phyloP scores from a whole-genome alignment of 2,888 invertebrate species.

The Drosophila sordidapex region DNA sequence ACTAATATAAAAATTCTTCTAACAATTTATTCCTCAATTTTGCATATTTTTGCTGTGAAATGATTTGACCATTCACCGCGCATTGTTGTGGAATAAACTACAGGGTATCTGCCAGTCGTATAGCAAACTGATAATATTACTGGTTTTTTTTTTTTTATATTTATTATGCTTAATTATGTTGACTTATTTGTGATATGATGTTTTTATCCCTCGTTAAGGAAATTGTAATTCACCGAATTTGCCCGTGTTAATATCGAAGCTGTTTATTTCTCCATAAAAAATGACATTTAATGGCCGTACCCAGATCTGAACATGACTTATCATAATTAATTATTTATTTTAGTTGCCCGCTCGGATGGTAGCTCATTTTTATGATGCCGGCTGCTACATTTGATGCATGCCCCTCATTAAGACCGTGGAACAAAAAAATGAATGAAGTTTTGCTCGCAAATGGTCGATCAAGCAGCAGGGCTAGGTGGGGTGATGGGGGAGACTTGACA shows the following conservation, averaged over 20 bases:
- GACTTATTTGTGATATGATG: slow-evolving; percentile 4
- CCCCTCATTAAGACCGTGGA: slow-evolving; percentile 58
- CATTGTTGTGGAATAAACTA: neutral
- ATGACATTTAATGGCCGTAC: slow-evolving; percentile 22
- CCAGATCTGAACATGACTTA: slow-evolving; percentile 53
- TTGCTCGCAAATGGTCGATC: slow-evolving; percentile 48
- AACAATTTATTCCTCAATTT: neutral
- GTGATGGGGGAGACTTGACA: slow-evolving; percentile 18
- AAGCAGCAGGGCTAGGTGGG: neutral
- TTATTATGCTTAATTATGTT: slow-evolving; percentile 3
- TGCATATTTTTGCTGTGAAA: neutral
- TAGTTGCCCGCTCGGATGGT: slow-evolving; percentile 41
- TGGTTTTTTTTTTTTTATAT: neutral
- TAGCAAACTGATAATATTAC: neutral
- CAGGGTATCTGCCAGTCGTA: neutral
- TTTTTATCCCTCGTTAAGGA: slow-evolving; percentile 13
- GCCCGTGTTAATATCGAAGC: neutral
- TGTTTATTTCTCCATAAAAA: slow-evolving; percentile 19
- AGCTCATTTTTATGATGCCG: slow-evolving; percentile 49
- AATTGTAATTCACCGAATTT: slow-evolving; percentile 1
- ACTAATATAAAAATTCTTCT: neutral
- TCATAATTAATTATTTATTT: slow-evolving; percentile 73
- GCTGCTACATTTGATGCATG: slow-evolving; percentile 72
- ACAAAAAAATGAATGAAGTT: slow-evolving; percentile 36
- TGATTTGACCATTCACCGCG: neutral